phyloP scores from a whole-genome alignment of 1,140 invertebrate species.

The Mesaphorura yosii region DNA sequence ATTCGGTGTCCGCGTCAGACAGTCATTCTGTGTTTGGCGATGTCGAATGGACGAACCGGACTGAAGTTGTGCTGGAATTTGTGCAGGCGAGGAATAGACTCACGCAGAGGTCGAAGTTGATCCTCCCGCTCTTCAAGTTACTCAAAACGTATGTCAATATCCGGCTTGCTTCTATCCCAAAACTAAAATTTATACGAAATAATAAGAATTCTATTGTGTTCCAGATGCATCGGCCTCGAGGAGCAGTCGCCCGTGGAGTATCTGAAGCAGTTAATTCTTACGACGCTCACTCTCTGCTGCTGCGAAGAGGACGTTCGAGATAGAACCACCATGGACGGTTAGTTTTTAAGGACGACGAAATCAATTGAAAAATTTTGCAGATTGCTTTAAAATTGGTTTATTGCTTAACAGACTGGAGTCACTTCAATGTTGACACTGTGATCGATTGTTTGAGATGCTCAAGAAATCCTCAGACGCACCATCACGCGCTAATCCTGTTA shows the following conservation, averaged over 20 bases:
- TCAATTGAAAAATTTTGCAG: background rate
- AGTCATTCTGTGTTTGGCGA: background rate
- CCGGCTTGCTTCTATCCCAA: background rate
- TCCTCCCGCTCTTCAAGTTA: constrained; percentile 66
- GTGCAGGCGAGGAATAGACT: constrained; percentile 71
- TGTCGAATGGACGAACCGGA: constrained; percentile 52
- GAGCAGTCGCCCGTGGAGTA: constrained; percentile 76
- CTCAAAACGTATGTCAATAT: constrained; percentile 47
- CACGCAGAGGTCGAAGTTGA: constrained; percentile 48
- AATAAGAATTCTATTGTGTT: background rate
- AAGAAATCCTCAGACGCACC: constrained; percentile 85
- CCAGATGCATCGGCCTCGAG: constrained; percentile 60
- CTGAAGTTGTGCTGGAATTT: constrained; percentile 66
- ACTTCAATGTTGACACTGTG: constrained; percentile 66
- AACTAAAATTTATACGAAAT: background rate
- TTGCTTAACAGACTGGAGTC: constrained; percentile 16
- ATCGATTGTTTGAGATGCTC: constrained; percentile 78
- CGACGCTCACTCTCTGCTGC: constrained; percentile 60
- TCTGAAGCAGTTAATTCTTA: constrained; percentile 71
- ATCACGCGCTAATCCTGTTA: constrained; percentile 72
- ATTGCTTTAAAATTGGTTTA: constrained; percentile 8
- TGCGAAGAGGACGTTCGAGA: constrained; percentile 43
- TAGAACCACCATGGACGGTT: too few species aligned
- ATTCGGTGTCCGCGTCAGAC: too few species aligned
- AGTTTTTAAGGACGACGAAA: constrained; percentile 1